phyloP scores from a whole-genome alignment of 2,888 invertebrate species.

The Mesorhabditis belari region DNA sequence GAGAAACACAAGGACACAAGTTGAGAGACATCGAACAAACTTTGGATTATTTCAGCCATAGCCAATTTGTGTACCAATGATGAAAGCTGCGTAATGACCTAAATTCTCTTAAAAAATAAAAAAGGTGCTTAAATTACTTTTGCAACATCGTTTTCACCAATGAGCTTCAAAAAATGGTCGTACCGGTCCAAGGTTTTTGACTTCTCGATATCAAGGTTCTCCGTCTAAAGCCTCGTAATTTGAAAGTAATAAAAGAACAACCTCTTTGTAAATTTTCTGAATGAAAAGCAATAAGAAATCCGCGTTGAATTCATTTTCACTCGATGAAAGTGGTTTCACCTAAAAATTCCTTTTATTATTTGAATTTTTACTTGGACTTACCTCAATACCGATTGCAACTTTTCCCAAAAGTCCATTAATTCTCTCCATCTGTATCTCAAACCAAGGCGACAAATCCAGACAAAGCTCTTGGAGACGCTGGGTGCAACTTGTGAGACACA shows the following conservation, averaged over 20 bases:
- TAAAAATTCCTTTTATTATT: too few species aligned
- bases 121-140: not conserved
- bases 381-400: too few species aligned
- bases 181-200: slow-evolving; percentile 2
- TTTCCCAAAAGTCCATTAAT: too few species aligned
- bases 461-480: too few species aligned
- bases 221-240: not conserved
- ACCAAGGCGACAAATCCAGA: too few species aligned
- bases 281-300: slow-evolving; percentile 7
- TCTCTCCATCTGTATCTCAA: too few species aligned
- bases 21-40: slow-evolving; percentile 2
- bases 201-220: slow-evolving; percentile 3
- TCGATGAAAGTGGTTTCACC: too few species aligned
- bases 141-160: not conserved
- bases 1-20: slow-evolving; percentile 5
- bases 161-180: slow-evolving; percentile 4
- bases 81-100: slow-evolving; percentile 1
- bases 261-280: slow-evolving; percentile 11
- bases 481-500: too few species aligned
- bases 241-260: too few species aligned
- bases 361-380: too few species aligned
- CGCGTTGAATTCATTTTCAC: too few species aligned
- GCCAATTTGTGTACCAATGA: not conserved
- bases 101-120: not conserved
- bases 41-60: slow-evolving; percentile 3